Percentiles rank a stretch among this genome's conserved stretches.
Conservation (phyloP, 2,888 invertebrate species). For the Anoncus sp. region DNA sequence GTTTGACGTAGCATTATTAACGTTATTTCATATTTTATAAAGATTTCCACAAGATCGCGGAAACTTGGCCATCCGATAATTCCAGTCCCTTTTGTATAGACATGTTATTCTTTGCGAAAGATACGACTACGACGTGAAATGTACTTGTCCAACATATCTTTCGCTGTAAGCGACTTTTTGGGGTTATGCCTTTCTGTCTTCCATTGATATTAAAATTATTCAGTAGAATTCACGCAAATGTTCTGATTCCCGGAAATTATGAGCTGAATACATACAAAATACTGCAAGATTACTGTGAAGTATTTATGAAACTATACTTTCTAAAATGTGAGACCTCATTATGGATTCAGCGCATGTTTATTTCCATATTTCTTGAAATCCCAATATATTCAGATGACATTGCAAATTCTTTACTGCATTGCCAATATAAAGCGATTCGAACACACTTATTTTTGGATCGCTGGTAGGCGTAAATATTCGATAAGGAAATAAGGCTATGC, state of each 20-base stretch:
- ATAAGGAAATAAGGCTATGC: conserved; percentile 82
- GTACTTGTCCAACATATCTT: too few species aligned
- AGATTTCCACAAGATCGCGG: too few species aligned
- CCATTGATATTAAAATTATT: conserved; percentile 51
- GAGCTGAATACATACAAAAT: conserved; percentile 33
- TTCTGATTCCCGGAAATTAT: conserved; percentile 34
- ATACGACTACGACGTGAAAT: too few species aligned
- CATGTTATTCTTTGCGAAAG: too few species aligned
- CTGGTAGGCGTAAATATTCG: conserved; percentile 74
- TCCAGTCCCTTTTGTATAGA: too few species aligned
- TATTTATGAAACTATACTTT: background rate
- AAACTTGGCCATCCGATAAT: too few species aligned
- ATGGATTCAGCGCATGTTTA: background rate
- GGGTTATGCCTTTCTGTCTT: conserved; percentile 41
- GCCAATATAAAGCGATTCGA: background rate
- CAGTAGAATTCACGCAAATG: conserved; percentile 54
- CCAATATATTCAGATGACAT: background rate
- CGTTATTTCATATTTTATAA: too few species aligned
- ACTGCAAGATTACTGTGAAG: background rate
- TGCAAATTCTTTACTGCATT: conserved; percentile 1
- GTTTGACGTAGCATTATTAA: too few species aligned
- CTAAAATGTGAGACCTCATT: background rate
- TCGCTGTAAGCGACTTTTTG: too few species aligned
- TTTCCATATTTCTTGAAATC: conserved; percentile 3
- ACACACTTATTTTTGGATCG: conserved; percentile 28